Percentiles rank a stretch among this genome's conserved stretches.
Conservation (phyloP, 2,113 vertebrate genomes). For the Eulemur rufifrons region DNA sequence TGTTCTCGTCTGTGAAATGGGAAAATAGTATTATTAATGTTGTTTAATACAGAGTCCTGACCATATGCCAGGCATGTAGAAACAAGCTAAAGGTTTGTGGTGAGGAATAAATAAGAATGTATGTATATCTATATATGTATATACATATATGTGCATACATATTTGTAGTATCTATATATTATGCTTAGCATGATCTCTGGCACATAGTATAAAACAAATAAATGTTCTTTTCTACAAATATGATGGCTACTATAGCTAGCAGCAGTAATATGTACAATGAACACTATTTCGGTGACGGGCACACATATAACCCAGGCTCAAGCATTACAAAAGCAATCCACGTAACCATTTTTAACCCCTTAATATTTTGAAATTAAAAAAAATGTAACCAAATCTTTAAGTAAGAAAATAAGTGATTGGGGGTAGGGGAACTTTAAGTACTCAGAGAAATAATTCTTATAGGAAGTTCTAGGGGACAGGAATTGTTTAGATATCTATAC, state of each 20-base stretch:
- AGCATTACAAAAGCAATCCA: too few species aligned
- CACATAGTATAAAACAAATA: background rate
- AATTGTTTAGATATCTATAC: background rate
- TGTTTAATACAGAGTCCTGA: background rate
- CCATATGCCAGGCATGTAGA: background rate
- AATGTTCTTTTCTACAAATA: background rate
- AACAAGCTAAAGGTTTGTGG: background rate
- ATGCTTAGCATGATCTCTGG: background rate
- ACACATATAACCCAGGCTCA: too few species aligned
- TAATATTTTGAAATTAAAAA: background rate
- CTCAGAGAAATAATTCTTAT: background rate
- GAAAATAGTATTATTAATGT: background rate
- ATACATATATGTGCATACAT: fast-evolving
- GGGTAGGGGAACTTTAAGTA: background rate
- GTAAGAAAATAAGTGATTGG: background rate
- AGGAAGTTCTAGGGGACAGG: background rate
- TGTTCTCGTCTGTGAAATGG: background rate
- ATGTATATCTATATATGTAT: background rate
- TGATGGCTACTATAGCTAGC: background rate
- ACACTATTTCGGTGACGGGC: too few species aligned
- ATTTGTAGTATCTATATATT: background rate
- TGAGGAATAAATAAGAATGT: background rate
- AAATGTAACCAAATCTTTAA: background rate
- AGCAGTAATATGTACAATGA: background rate
- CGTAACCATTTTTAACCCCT: too few species aligned